Evolutionary conservation across 2,888 invertebrate species (phyloP), one percentile per base, ranked within the genome.

Genomic region (Keiferia lycopersicella): DNA sequence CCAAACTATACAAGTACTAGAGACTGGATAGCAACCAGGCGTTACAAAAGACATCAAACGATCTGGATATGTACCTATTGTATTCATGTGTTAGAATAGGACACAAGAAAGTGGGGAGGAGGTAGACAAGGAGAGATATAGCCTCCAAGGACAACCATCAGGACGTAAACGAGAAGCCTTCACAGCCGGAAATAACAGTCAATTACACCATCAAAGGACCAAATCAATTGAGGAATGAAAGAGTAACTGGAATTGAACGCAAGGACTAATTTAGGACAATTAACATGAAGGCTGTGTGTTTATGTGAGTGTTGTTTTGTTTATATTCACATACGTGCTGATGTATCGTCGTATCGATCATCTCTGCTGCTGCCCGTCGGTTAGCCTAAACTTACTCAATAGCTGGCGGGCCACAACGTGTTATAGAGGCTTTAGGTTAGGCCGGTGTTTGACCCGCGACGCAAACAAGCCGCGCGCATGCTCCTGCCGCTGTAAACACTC

Each of bases 381-480:
- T 82, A 72, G 82, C 80, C 84, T 83, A 84, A 69, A 86, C 88
- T 86, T 86, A 87, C 86, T 83, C 80, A 82, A 73, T 78, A 79
- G 61, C 61, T 61, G 50, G 22, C 53, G 62, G 62, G 39, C 79
- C 76, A 74, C 77, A 80, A 80, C 76, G 78, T 81, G 58, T 65
- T 51, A 82, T 80, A 82, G 71, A 81, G 84, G 83, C 82, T 84
- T 82, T 77, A 84, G 85, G 86, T 87, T 86, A 86, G 85, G 83
- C 86, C 87, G 88, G 87, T 84, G 86, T 84, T 88, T 88, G 89
- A 89, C 88, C 89, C 82, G 83, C 75, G 83, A 82, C 82, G 85
- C 84, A 83, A 87, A 86, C 88, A 85, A 86, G 83, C 79, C 74
- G 74, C 76, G 82, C 89, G 88, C 90, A 88, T 88, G 90, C 89